phyloP scores from a whole-genome alignment of 2,797 vertebrate species.

The Poeciliopsis paucimaculata region DNA sequence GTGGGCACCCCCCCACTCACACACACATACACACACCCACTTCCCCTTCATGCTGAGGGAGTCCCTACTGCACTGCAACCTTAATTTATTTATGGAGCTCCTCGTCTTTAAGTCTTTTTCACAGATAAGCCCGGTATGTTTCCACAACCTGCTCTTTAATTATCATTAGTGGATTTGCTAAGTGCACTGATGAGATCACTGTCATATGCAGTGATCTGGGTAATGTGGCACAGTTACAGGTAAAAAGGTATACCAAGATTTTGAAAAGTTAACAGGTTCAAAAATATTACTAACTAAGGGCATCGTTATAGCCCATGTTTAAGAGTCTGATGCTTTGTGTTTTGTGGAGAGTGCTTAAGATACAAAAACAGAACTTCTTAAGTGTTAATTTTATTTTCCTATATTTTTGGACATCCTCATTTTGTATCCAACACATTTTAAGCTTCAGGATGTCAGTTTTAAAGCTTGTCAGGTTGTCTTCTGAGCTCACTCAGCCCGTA shows the following conservation, averaged over 20 bases:
- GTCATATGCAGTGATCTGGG: neutral
- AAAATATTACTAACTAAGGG: neutral
- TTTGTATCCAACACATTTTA: neutral
- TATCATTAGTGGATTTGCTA: conserved; percentile 9
- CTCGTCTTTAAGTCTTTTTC: conserved; percentile 29
- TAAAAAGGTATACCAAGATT: neutral
- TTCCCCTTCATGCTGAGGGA: conserved; percentile 25
- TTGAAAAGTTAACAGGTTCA: neutral
- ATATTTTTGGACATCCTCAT: neutral
- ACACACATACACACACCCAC: neutral
- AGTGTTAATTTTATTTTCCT: neutral
- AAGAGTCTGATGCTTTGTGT: neutral
- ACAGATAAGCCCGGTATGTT: conserved; percentile 7
- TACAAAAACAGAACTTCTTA: neutral
- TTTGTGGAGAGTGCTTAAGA: neutral
- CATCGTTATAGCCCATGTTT: neutral
- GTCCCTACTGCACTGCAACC: conserved; percentile 43
- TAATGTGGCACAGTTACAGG: neutral
- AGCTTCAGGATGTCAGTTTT: neutral
- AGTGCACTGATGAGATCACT: conserved; percentile 3
- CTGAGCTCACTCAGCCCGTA: neutral
- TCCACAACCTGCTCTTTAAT: conserved; percentile 10
- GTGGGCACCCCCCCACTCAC: conserved; percentile 15
- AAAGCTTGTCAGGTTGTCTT: neutral
- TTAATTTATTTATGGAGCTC: conserved; percentile 72